Conservation (phyloP, 2,113 vertebrate genomes). For the Onychostruthus taczanowskii region DNA sequence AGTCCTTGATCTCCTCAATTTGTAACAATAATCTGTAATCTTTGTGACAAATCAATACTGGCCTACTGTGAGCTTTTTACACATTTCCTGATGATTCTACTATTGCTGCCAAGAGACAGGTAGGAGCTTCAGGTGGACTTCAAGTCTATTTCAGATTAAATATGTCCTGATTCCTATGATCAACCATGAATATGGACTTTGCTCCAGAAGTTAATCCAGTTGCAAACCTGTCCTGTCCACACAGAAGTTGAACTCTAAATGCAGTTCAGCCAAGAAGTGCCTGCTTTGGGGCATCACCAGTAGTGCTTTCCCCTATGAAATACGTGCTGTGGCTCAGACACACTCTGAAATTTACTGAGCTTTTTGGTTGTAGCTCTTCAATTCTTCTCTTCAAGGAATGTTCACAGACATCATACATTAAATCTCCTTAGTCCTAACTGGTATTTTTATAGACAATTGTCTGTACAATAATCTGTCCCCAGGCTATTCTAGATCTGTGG, state of each 20-base stretch:
- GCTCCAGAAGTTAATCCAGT: background rate
- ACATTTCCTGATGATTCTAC: background rate
- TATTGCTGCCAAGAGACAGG: background rate
- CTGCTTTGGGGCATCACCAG: background rate
- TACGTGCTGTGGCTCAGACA: background rate
- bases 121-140: background rate
- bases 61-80: background rate
- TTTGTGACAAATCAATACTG: background rate
- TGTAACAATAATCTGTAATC: background rate
- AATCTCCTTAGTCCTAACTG: conserved; percentile 19
- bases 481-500: conserved; percentile 18
- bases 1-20: background rate
- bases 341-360: background rate
- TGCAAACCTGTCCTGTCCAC: background rate
- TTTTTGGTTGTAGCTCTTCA: conserved; percentile 13
- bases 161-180: background rate
- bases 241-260: background rate
- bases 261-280: background rate
- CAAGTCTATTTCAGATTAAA: background rate
- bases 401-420: conserved; percentile 19
- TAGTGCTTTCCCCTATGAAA: background rate
- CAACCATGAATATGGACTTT: background rate
- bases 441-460: conserved; percentile 13
- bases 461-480: conserved; percentile 36
- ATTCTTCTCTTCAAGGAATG: background rate